Evolutionary conservation across 2,797 vertebrate species (phyloP).

Genomic region (Gymnopithys bicolor): DNA sequence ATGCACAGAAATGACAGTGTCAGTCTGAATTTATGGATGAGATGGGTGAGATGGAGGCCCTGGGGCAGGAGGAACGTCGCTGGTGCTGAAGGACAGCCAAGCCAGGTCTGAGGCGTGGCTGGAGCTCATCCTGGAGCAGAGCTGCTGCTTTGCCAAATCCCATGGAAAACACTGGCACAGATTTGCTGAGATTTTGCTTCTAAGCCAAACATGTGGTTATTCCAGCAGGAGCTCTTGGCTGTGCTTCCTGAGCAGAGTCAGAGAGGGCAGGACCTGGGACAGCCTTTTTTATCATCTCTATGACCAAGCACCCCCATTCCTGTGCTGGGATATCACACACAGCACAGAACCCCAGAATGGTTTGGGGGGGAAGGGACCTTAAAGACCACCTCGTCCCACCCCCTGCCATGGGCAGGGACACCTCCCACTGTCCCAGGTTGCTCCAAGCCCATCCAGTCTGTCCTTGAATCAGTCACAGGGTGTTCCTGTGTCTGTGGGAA

Average conservation of each 20-base stretch:
- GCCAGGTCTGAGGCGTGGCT: not conserved
- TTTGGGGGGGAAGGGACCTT: not conserved
- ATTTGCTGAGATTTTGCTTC: not conserved
- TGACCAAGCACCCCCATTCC: rapidly evolving
- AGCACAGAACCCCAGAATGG: not conserved
- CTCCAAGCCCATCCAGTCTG: not conserved
- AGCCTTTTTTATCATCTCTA: not conserved
- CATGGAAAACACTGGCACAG: not conserved
- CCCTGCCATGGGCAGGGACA: not conserved
- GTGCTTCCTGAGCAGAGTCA: not conserved
- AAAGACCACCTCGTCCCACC: not conserved
- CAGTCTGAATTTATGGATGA: not conserved
- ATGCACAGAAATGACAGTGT: constrained; percentile 4
- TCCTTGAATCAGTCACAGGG: not conserved
- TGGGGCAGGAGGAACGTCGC: not conserved
- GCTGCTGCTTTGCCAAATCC: not conserved
- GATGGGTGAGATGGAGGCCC: not conserved
- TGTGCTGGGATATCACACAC: rapidly evolving
- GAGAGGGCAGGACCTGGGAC: not conserved
- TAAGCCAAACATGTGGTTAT: rapidly evolving
- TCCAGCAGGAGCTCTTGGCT: rapidly evolving
- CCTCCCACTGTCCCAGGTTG: rapidly evolving
- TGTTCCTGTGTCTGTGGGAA: not conserved
- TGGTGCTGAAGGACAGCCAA: not conserved
- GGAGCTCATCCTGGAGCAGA: not conserved